These are phyloP conservation scores for Dryadula phaetusa DNA, from an alignment of 2,888 invertebrate species.

Conservation along the genomic window DNA sequence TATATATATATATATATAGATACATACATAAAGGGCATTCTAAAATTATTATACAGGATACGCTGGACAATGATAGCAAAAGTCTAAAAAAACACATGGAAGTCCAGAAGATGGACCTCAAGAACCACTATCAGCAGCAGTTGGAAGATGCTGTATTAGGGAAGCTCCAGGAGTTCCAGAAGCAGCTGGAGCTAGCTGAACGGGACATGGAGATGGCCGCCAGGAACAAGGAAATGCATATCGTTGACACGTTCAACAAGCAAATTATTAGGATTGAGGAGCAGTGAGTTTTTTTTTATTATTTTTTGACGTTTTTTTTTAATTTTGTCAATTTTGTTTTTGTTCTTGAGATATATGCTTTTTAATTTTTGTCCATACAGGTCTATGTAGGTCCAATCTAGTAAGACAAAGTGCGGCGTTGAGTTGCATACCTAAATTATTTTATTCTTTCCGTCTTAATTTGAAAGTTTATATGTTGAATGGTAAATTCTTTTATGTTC, in stretches of 20 bases:
- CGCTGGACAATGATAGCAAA: slow-evolving; percentile 82
- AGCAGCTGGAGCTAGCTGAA: slow-evolving; percentile 89
- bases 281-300: slow-evolving; percentile 62
- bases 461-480: no score
- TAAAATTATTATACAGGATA: slow-evolving; percentile 62
- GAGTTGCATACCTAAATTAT: no score
- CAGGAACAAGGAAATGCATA: slow-evolving; percentile 85
- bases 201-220: slow-evolving; percentile 86
- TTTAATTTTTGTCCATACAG: no score
- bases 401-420: no score
- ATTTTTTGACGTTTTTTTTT: not conserved
- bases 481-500: no score
- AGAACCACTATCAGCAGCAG: slow-evolving; percentile 91
- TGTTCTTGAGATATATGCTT: no score
- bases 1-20: no score
- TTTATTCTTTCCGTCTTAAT: no score
- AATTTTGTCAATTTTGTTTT: not conserved
- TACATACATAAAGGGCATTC: no score
- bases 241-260: slow-evolving; percentile 88
- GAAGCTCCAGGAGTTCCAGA: slow-evolving; percentile 90
- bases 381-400: no score
- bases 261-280: slow-evolving; percentile 88
- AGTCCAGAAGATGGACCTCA: slow-evolving; percentile 87
- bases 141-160: slow-evolving; percentile 90
- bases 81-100: slow-evolving; percentile 82